Percentiles rank a stretch among this genome's conserved stretches.
Conservation (phyloP, 2,797 vertebrate genomes). For the Lithobates pipiens region DNA sequence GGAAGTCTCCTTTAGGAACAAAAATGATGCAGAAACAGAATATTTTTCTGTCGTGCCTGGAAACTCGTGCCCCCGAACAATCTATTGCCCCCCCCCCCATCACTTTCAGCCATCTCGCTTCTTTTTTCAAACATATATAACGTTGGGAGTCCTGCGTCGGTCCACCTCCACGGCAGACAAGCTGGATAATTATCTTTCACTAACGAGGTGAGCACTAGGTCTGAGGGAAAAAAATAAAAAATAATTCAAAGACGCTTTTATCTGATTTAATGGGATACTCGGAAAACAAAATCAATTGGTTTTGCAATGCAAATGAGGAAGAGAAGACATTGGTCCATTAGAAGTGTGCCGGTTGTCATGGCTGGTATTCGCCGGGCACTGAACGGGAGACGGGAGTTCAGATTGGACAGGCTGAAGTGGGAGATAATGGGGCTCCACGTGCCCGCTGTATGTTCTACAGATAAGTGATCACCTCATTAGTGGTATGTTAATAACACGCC, state of each 20-base stretch:
- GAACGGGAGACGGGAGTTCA: slow-evolving; percentile 18
- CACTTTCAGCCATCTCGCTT: neutral
- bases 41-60: no score
- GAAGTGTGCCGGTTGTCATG: slow-evolving; percentile 21
- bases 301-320: slow-evolving; percentile 56
- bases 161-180: slow-evolving; percentile 10
- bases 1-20: no score
- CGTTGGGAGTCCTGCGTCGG: neutral
- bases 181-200: slow-evolving; percentile 38
- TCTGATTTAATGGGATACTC: slow-evolving; percentile 20
- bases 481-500: no score
- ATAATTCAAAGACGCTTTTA: slow-evolving; percentile 6
- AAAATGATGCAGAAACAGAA: no score
- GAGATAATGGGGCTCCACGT: no score
- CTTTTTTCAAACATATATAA: no score
- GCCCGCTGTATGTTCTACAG: no score
- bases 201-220: slow-evolving; percentile 38
- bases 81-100: neutral
- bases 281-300: slow-evolving; percentile 56
- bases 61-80: neutral
- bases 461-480: no score
- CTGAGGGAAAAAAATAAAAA: slow-evolving; percentile 4
- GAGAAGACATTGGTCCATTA: slow-evolving; percentile 41
- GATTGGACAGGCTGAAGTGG: neutral
- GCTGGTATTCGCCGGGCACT: slow-evolving; percentile 4